These are phyloP conservation scores for Lates calcarifer DNA, from an alignment of 2,113 vertebrate species.

Conservation along the genomic window DNA sequence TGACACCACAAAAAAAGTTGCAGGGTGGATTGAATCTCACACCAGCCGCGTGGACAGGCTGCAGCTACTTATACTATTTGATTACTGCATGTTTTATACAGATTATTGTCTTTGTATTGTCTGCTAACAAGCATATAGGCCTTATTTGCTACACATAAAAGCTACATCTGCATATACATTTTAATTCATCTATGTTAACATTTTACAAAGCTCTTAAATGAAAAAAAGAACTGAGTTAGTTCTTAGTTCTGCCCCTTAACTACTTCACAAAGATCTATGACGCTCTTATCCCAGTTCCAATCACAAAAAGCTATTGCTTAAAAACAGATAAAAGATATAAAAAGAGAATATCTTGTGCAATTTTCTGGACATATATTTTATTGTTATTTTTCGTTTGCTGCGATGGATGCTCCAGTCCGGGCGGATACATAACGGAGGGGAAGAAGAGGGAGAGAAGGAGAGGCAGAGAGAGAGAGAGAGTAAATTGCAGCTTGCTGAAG, in stretches of 20 bases:
- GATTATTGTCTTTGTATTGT: background rate
- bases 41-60: slow-evolving; percentile 13
- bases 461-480: slow-evolving; percentile 64
- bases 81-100: background rate
- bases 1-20: slow-evolving; percentile 70
- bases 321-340: slow-evolving; percentile 38
- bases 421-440: slow-evolving; percentile 75
- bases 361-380: slow-evolving; percentile 73
- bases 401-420: slow-evolving; percentile 62
- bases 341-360: slow-evolving; percentile 49
- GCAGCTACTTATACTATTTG: background rate
- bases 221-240: slow-evolving; percentile 1
- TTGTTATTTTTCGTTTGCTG: slow-evolving; percentile 77
- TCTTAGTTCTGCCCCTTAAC: slow-evolving; percentile 56
- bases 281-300: slow-evolving; percentile 37
- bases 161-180: background rate
- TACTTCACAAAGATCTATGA: slow-evolving; percentile 49
- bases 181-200: background rate
- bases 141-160: background rate
- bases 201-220: slow-evolving; percentile 19
- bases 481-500: slow-evolving; percentile 88
- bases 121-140: background rate
- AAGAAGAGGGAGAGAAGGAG: slow-evolving; percentile 13
- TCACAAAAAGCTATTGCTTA: slow-evolving; percentile 33
- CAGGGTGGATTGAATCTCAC: slow-evolving; percentile 52